phyloP scores from a whole-genome alignment of 2,113 vertebrate genomes.

The Panthera tigris region DNA sequence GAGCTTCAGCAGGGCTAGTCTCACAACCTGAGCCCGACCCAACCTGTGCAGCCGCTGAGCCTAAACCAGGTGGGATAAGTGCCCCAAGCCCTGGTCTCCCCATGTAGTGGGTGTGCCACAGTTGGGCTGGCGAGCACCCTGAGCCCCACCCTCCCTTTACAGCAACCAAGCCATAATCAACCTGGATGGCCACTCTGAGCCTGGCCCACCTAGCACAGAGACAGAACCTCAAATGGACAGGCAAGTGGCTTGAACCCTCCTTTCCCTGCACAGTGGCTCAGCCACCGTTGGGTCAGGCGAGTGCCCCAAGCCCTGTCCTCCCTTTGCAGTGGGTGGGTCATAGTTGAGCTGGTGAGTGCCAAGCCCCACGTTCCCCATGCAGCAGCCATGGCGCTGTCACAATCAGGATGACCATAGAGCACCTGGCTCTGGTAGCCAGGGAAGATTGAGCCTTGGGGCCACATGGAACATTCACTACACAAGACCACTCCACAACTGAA shows the following conservation, averaged over 20 bases:
- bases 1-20: not conserved
- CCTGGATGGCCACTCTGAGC: not conserved
- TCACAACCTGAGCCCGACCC: not conserved
- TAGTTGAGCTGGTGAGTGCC: not conserved
- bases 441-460: not conserved
- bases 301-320: not conserved
- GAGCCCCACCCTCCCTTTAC: not conserved
- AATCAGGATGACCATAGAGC: not conserved
- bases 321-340: not conserved
- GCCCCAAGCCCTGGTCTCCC: not conserved
- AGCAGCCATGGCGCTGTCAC: not conserved
- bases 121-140: not conserved
- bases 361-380: not conserved
- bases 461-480: not conserved
- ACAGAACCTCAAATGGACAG: not conserved
- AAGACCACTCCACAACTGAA: not conserved
- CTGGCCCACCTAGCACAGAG: not conserved
- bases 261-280: not conserved
- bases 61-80: not conserved
- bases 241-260: not conserved
- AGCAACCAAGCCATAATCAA: not conserved
- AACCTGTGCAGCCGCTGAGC: not conserved
- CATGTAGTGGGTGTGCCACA: not conserved
- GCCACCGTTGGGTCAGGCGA: not conserved
- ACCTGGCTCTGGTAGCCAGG: not conserved